Percentiles rank a stretch among this genome's conserved stretches.
These are phyloP conservation scores for Cheirogaleus medius DNA, from an alignment of 2,113 vertebrate genomes.

Conservation along the genomic window DNA sequence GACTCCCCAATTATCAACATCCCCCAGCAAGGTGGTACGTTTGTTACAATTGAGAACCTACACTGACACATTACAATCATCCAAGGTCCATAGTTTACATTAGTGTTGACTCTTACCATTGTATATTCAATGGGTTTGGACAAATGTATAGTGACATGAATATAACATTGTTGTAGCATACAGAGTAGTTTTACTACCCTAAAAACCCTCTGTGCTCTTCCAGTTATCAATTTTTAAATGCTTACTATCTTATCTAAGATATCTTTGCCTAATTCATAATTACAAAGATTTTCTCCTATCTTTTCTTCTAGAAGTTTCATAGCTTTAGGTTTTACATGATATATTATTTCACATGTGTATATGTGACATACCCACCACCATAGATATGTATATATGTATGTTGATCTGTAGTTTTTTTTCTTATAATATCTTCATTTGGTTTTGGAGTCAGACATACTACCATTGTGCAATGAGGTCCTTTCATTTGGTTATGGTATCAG, in stretches of 20 bases:
- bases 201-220: background rate
- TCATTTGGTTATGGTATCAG: background rate
- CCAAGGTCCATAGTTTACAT: background rate
- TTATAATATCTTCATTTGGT: background rate
- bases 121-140: background rate
- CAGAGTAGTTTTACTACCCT: background rate
- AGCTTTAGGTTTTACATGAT: background rate
- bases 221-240: background rate
- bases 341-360: background rate
- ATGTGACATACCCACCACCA: background rate
- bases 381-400: background rate
- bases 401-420: background rate
- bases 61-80: background rate
- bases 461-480: background rate
- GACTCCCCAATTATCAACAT: background rate
- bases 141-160: background rate
- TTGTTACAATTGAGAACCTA: background rate
- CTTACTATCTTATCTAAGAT: background rate
- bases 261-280: background rate
- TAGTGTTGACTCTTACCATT: background rate
- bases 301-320: background rate
- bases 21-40: background rate
- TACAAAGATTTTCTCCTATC: background rate
- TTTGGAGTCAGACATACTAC: background rate
- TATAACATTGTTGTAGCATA: background rate